Base-by-base conservation (phyloP, 2,888 invertebrate genomes). In the Drosophila cognata region DNA sequence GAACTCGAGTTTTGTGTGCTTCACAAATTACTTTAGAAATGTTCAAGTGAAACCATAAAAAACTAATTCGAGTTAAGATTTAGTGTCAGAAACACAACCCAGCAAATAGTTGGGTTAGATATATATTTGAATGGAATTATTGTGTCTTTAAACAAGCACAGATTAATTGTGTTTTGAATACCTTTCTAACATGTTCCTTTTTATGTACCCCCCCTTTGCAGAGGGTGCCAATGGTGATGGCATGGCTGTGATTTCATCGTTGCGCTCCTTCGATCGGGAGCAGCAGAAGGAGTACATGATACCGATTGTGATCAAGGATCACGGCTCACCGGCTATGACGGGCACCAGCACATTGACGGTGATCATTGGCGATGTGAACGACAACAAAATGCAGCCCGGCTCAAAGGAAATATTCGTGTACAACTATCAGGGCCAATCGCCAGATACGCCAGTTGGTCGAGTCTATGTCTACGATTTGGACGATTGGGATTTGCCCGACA, bases 401-500 rank as follows among this genome's bases (percentile, higher is more conserved):
- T 96, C 97, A 6, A 99, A 99, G 94, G 97, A 98, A 81, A 98
- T 99, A 90, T 97, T 98, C 92, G 98, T 99, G 3, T 99, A 99
- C 94, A 99, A 98, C 93, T 99, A 99, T 88, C 95, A 97, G 95
- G 97, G 97, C 18, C 96, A 97, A 93, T 96, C 97, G 65, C 97
- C 97, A 33, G 97, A 97, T 85, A 97, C 98, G 0, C 97, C 97
- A 93, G 97, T 99, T 77, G 99, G 99, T 41, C 95, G 98, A 74
- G 99, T 99, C 10, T 99, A 99, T 93, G 99, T 99, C 0, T 98
- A 98, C 91, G 99, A 99, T 94, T 94, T 97, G 78, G 99, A 99
- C 93, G 99, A 99, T 93, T 99, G 99, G 99, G 99, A 99, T 94
- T 94, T 99, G 77, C 97, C 97, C 0, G 99, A 99, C 93, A 99